Conservation (phyloP, 2,888 invertebrate genomes). For the Tromatobia lineatoria region DNA sequence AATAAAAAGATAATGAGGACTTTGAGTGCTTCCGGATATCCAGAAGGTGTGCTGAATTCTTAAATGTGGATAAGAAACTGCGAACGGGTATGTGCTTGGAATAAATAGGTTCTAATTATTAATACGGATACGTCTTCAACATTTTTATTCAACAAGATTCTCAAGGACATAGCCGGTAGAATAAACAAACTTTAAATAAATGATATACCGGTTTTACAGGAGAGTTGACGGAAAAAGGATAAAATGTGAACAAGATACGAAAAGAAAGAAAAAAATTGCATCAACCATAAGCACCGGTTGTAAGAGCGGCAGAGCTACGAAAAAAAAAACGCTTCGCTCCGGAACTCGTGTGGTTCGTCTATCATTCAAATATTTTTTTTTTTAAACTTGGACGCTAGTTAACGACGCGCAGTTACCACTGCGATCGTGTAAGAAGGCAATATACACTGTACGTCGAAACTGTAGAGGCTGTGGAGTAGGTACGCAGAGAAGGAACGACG, state of each 20-base stretch:
- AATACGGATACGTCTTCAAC: too few relatives aligned
- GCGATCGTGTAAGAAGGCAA: slow-evolving; percentile 52
- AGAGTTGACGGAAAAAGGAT: too few relatives aligned
- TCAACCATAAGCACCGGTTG: not conserved
- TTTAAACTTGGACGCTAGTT: not conserved
- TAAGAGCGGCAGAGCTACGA: not conserved
- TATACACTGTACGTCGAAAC: slow-evolving; percentile 3
- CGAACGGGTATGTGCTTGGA: not conserved
- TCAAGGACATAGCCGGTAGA: too few relatives aligned
- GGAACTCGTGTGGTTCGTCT: not conserved
- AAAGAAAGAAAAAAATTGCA: too few relatives aligned
- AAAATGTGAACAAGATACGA: too few relatives aligned
- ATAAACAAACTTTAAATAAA: too few relatives aligned
- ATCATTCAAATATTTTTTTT: slow-evolving; percentile 12
- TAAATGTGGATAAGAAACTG: not conserved
- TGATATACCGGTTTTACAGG: too few relatives aligned
- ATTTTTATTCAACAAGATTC: too few relatives aligned
- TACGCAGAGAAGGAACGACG: slow-evolving; percentile 68
- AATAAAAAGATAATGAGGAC: slow-evolving; percentile 12
- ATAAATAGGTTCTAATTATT: not conserved
- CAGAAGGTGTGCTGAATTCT: slow-evolving; percentile 8
- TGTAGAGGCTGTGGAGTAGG: not conserved
- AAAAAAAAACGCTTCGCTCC: not conserved
- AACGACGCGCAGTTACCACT: slow-evolving; percentile 11
- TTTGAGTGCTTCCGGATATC: slow-evolving; percentile 36